Evolutionary conservation across 2,888 invertebrate genomes (phyloP), one percentile per base, ranked within the genome.

Genomic region (Phengaris alcon): DNA sequence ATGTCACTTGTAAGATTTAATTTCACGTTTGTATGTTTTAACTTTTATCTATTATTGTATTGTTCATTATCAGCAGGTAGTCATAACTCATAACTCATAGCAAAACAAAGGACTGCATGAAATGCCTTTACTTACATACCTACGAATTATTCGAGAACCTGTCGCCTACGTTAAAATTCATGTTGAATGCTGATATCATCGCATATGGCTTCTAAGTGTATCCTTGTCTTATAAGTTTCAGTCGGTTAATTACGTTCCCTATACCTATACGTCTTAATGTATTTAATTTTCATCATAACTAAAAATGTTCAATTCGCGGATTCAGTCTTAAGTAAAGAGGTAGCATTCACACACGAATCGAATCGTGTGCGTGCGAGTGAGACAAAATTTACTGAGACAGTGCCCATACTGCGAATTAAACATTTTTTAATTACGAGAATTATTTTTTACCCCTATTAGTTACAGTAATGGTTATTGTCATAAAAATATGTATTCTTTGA

Each of bases 141-240:
- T 78, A 79, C 77, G 78, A 78, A 78, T 78, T 77, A 77, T 77
- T 77, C 73, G 68, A 77, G 74, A 59, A 73, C 73, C 51, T 70
- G 73, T 76, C 80, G 77, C 82, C 81, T 78, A 79, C 78, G 76
- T 77, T 74, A 74, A 76, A 77, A 79, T 74, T 76, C 75, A 74
- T 74, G 81, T 78, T 82, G 81, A 82, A 74, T 74, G 81, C 78
- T 82, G 81, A 82, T 81, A 79, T 82, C 82, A 82, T 80, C 78
- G 77, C 76, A 77, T 54, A 52, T 13, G 77, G 79, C 76, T 78
- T 74, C 52, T 35, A 35, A 35, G 55, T 70, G 77, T 80, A 80
- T 78, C 79, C 81, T 81, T 81, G 79, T 77, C 78, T 73, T 77
- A 0, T 4, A 54, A 35, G 35, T 35, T 35, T 35, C 35, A 35